These are phyloP conservation scores for Limnephilus lunatus DNA, from an alignment of 2,888 invertebrate species.

Conservation along the genomic window DNA sequence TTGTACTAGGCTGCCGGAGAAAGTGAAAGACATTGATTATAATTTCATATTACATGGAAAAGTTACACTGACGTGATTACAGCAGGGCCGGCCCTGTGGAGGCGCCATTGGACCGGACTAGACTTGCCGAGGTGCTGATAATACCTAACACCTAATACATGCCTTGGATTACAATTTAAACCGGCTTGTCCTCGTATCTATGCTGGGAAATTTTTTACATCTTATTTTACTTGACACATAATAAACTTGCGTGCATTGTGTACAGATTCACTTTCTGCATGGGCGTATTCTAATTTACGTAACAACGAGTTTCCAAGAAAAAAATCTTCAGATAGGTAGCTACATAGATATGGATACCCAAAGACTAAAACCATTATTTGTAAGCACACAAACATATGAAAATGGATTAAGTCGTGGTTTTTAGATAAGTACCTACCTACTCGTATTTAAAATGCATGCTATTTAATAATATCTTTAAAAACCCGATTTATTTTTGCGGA, in stretches of 20 bases:
- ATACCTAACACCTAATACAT: too few relatives aligned
- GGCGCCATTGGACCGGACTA: too few relatives aligned
- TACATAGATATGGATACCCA: background rate
- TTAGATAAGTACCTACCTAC: background rate
- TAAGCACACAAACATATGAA: background rate
- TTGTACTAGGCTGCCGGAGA: conserved; percentile 9
- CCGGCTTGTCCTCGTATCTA: background rate
- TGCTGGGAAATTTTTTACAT: background rate
- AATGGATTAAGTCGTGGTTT: background rate
- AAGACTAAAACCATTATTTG: background rate
- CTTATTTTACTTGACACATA: background rate
- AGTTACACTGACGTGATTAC: background rate
- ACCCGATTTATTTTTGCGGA: background rate
- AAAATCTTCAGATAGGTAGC: background rate
- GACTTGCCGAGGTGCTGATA: too few relatives aligned
- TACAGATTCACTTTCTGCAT: background rate
- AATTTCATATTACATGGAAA: conserved; percentile 14
- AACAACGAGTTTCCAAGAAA: background rate
- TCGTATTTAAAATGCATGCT: background rate
- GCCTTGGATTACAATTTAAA: background rate
- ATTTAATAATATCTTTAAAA: background rate
- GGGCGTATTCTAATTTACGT: background rate
- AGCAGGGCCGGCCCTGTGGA: background rate
- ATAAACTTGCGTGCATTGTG: too few relatives aligned
- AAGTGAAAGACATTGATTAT: conserved; percentile 33